Evolutionary conservation across 2,888 invertebrate species (phyloP), one percentile per base, ranked within the genome.

Genomic region (Amphipoea oculea): DNA sequence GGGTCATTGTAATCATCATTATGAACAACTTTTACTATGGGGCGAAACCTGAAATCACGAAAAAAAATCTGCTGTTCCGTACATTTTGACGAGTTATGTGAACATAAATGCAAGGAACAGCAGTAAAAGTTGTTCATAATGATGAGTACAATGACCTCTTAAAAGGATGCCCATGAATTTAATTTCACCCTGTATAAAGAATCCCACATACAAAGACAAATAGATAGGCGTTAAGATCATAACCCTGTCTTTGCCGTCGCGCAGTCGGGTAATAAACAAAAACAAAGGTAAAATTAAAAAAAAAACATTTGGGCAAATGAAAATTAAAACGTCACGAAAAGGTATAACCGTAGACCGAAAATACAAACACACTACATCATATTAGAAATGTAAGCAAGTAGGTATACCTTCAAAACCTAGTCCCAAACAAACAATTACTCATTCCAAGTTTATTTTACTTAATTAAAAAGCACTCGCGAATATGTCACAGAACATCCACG

Each of bases 391-490:
- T 54, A 77, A 9, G 0, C 11, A 42, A 17, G 12, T 20, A 23
- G 0, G 20, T 40, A 2, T 9, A 63, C 1, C 23, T 48, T 12
- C 65, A 51, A 71, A 60, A 66, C 45, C 29, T 36, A 23, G 42
- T 72, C 70, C 78, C 51, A 57, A 80, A 78, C 82, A 87, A 89
- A 89, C 88, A 91, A 91, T 90, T 88, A 83, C 82, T 86, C 83
- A 88, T 88, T 90, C 73, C 73, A 91, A 84, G 89, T 86, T 86
- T 83, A 89, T 90, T 86, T 76, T 48, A 48, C 48, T 48, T 89
- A 90, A 92, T 92, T 92, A 91, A 90, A 90, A 92, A 91, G 84
- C 90, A 88, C 89, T 89, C 79, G 60, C 60, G 76, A 67, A 70
- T 72, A 89, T 90, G 92, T 92, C 92, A 90, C 89, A 89, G 88